These are phyloP conservation scores for Pteruthius melanotis DNA, from an alignment of 2,113 vertebrate genomes.

Conservation along the genomic window DNA sequence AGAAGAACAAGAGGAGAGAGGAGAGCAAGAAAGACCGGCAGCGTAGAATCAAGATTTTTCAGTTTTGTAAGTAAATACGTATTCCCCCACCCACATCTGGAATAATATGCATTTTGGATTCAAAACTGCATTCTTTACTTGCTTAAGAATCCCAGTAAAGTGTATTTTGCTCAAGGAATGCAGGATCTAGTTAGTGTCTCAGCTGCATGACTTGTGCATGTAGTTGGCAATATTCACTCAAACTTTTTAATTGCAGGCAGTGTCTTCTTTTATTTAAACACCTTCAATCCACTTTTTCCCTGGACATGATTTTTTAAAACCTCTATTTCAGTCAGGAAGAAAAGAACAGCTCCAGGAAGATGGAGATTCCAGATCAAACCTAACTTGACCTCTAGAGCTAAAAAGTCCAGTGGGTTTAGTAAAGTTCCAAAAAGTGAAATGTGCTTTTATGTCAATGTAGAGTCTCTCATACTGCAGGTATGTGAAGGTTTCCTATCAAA, in stretches of 20 bases:
- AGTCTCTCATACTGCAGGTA: not conserved
- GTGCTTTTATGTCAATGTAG: not conserved
- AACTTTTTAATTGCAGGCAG: not conserved
- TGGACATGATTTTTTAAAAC: not conserved
- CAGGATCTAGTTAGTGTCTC: not conserved
- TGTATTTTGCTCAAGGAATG: not conserved
- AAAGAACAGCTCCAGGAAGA: not conserved
- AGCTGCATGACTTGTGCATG: not conserved
- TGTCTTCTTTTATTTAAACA: not conserved
- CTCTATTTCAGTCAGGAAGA: not conserved
- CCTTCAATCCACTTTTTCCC: not conserved
- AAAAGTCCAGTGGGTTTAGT: not conserved
- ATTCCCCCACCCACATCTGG: constrained; percentile 55
- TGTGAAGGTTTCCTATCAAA: not conserved
- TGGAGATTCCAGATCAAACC: not conserved
- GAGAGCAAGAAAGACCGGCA: not conserved
- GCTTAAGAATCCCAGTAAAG: constrained; percentile 32
- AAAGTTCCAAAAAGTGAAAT: not conserved
- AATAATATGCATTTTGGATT: constrained; percentile 55
- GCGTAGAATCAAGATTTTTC: not conserved
- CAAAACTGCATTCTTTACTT: constrained; percentile 50
- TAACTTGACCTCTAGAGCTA: not conserved
- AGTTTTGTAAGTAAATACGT: constrained; percentile 2
- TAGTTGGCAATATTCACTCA: not conserved
- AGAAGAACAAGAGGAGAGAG: not conserved